Conservation (phyloP, 2,888 invertebrate genomes). For the Eupithecia dodoneata region DNA sequence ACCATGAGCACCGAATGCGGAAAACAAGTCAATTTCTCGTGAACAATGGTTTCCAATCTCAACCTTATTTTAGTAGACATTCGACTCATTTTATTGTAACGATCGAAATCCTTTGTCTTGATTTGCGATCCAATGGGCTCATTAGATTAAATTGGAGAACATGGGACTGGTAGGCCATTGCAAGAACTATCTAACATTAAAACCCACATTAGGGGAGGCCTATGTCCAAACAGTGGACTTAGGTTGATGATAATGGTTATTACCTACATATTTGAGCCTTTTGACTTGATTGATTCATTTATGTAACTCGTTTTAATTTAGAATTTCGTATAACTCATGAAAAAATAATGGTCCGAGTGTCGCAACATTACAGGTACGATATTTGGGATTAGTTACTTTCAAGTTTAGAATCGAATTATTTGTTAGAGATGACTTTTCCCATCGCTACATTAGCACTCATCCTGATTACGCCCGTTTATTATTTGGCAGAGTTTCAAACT, state of each 20-base stretch:
- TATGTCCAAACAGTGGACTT: too few species aligned
- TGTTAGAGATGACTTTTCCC: not conserved
- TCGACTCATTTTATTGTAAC: not conserved
- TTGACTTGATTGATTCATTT: not conserved
- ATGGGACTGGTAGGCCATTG: not conserved
- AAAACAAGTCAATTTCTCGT: not conserved
- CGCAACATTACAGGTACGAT: not conserved
- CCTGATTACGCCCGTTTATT: not conserved
- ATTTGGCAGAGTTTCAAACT: constrained; percentile 7
- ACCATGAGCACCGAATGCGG: not conserved
- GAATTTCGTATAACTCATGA: not conserved
- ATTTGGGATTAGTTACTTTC: not conserved
- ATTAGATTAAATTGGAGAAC: not conserved
- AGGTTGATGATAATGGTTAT: not conserved
- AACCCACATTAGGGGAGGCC: not conserved
- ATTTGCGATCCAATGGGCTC: not conserved
- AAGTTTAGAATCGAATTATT: not conserved
- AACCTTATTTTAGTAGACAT: not conserved
- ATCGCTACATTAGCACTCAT: not conserved
- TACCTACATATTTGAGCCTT: not conserved
- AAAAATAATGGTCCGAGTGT: not conserved
- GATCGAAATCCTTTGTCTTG: not conserved
- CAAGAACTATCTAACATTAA: not conserved
- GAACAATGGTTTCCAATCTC: not conserved
- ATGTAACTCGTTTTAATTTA: too few species aligned